Percentiles rank a stretch among this genome's conserved stretches.
phyloP scores from a whole-genome alignment of 2,888 invertebrate genomes.

The Temnothorax unifasciatus region DNA sequence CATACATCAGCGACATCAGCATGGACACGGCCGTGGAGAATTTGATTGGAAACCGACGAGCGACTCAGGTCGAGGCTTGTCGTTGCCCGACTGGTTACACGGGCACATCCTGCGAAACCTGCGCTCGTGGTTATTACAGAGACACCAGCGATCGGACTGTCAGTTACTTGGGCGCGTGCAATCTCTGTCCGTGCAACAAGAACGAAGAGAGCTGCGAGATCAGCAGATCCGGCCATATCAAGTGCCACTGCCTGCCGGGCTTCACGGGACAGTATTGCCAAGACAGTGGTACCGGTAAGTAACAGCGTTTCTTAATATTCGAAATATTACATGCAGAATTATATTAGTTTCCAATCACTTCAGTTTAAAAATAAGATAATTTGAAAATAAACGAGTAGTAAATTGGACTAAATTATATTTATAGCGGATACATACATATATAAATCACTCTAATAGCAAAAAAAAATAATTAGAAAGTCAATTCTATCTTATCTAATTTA shows the following conservation, averaged over 20 bases:
- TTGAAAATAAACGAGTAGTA: neutral
- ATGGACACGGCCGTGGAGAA: slow-evolving; percentile 94
- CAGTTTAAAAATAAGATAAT: neutral
- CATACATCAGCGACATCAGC: slow-evolving; percentile 93
- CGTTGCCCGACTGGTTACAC: slow-evolving; percentile 93
- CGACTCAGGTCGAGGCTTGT: slow-evolving; percentile 95
- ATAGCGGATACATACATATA: neutral
- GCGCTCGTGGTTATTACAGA: slow-evolving; percentile 91
- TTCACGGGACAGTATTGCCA: slow-evolving; percentile 91
- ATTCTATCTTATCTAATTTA: neutral
- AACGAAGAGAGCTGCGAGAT: slow-evolving; percentile 90
- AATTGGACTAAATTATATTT: neutral
- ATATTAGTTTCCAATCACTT: neutral
- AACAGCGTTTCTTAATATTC: slow-evolving; percentile 42
- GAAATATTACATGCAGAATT: neutral
- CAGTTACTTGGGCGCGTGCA: slow-evolving; percentile 89
- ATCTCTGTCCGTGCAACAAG: slow-evolving; percentile 92
- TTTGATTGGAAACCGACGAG: slow-evolving; percentile 88
- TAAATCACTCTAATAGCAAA: neutral
- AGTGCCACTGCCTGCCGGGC: slow-evolving; percentile 91
- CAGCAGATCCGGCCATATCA: slow-evolving; percentile 87
- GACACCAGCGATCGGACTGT: slow-evolving; percentile 87
- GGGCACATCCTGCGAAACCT: slow-evolving; percentile 94
- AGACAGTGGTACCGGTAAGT: slow-evolving; percentile 86
- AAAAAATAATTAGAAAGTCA: neutral